Conservation (phyloP, 2,113 vertebrate species). For the Zapornia atra region DNA sequence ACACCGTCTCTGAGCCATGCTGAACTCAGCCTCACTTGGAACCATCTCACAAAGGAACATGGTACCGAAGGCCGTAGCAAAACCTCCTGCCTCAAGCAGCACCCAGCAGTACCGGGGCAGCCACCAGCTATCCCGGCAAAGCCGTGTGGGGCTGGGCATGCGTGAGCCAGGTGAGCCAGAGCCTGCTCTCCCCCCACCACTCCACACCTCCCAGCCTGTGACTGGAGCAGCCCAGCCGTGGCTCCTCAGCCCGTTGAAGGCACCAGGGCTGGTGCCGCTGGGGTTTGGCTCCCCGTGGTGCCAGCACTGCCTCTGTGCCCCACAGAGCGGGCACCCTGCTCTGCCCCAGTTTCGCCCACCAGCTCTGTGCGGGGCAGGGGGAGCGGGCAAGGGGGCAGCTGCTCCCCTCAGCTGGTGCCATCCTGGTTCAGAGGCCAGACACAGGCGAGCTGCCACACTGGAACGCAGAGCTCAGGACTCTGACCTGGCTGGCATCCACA, state of each 20-base stretch:
- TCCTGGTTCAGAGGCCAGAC: fast-evolving
- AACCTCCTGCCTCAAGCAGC: background rate
- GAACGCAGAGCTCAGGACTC: background rate
- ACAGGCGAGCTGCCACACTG: fast-evolving
- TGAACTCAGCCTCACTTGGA: background rate
- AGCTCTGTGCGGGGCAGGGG: fast-evolving
- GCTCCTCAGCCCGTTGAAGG: background rate
- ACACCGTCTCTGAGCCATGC: fast-evolving
- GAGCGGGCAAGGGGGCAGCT: no score
- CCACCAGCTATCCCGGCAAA: no score
- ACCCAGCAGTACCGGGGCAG: background rate
- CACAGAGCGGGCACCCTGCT: background rate
- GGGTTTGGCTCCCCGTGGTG: background rate
- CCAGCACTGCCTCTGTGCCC: background rate
- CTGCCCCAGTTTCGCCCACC: background rate
- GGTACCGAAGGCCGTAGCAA: background rate
- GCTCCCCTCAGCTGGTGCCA: background rate
- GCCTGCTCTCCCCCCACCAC: background rate
- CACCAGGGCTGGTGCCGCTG: fast-evolving
- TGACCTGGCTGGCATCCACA: background rate
- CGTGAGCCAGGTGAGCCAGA: fast-evolving
- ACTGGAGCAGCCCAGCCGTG: background rate
- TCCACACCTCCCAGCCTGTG: fast-evolving
- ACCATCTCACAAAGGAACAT: background rate
- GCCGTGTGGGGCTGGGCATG: fast-evolving